phyloP scores from a whole-genome alignment of 2,113 vertebrate species.

The Spilogale gracilis region DNA sequence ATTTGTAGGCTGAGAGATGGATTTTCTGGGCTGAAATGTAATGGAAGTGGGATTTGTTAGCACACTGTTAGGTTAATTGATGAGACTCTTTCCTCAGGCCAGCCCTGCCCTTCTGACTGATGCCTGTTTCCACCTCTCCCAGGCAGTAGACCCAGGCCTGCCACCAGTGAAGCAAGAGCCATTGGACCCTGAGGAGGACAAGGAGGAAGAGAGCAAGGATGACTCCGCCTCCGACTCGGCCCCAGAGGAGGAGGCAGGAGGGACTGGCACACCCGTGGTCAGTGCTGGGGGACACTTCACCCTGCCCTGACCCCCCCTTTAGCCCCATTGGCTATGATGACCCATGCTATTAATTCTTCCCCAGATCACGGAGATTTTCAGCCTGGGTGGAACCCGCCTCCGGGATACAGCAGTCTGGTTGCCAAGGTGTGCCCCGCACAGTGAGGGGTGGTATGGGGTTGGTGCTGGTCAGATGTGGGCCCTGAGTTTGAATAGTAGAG shows the following conservation, averaged over 20 bases:
- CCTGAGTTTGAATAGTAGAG: constrained; percentile 26
- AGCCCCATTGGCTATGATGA: constrained; percentile 34
- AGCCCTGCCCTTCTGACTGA: constrained; percentile 44
- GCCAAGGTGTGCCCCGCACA: constrained; percentile 79
- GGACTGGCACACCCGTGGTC: constrained; percentile 71
- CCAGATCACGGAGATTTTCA: constrained; percentile 88
- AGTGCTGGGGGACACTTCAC: constrained; percentile 26
- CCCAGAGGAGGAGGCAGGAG: constrained; percentile 73
- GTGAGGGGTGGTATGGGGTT: constrained; percentile 63
- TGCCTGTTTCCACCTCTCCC: constrained; percentile 8
- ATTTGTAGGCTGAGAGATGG: neutral
- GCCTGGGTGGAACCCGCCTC: constrained; percentile 84
- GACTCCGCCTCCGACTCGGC: constrained; percentile 63
- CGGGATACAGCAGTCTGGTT: constrained; percentile 76
- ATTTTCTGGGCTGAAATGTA: constrained; percentile 34
- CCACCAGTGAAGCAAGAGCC: constrained; percentile 80
- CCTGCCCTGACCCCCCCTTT: constrained; percentile 15
- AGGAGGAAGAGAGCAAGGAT: constrained; percentile 66
- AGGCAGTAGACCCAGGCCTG: constrained; percentile 65
- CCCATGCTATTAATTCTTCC: constrained; percentile 66
- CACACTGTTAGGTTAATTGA: neutral
- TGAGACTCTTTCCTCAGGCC: neutral
- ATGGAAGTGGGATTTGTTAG: neutral
- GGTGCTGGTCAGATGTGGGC: constrained; percentile 13
- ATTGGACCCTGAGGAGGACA: constrained; percentile 62